These are phyloP conservation scores for Smithornis capensis DNA, from an alignment of 2,113 vertebrate species.

Conservation along the genomic window DNA sequence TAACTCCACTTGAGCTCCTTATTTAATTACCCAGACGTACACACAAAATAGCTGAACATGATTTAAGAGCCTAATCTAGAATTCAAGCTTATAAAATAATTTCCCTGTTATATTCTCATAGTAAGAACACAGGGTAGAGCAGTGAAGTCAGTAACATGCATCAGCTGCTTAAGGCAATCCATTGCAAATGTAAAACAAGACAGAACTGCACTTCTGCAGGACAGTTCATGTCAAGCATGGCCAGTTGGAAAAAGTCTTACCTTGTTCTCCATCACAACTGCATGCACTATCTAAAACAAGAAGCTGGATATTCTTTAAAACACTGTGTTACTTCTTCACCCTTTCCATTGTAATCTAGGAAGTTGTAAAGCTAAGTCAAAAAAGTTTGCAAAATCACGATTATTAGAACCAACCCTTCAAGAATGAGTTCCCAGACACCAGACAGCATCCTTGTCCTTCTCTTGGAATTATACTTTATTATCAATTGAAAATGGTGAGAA, in stretches of 20 bases:
- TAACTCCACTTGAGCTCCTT: background rate
- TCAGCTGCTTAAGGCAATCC: background rate
- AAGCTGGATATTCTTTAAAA: fast-evolving
- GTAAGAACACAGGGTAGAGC: background rate
- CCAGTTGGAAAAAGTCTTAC: background rate
- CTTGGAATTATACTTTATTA: background rate
- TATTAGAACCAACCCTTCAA: background rate
- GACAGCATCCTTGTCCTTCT: background rate
- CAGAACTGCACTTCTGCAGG: background rate
- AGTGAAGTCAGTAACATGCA: background rate
- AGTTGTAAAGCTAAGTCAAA: background rate
- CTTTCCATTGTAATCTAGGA: background rate
- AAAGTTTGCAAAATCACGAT: background rate
- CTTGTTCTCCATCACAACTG: background rate
- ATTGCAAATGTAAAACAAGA: background rate
- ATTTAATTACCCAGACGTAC: background rate
- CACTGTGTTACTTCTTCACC: background rate
- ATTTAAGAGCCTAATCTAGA: background rate
- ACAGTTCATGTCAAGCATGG: background rate
- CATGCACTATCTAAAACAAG: background rate
- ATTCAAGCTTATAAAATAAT: background rate
- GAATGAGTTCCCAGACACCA: background rate
- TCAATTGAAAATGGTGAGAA: background rate
- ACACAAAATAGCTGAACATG: background rate
- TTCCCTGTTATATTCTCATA: background rate